These are phyloP conservation scores for Plagodis dolabraria DNA, from an alignment of 2,888 invertebrate genomes.

Conservation along the genomic window DNA sequence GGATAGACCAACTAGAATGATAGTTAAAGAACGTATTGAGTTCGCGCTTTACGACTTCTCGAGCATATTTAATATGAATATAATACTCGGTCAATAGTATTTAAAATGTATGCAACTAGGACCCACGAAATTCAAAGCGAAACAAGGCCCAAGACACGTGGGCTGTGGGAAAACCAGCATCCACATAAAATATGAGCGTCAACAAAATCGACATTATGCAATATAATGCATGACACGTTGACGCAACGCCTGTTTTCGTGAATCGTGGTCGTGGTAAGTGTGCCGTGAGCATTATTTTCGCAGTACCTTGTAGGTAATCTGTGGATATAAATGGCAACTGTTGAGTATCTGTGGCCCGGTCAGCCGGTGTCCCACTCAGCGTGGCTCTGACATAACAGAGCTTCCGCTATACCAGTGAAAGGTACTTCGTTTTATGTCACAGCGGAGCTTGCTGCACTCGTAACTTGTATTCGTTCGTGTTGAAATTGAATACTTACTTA, in stretches of 20 bases:
- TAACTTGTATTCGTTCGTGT: slow-evolving; percentile 22
- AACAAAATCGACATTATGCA: slow-evolving; percentile 66
- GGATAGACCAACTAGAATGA: too few species aligned
- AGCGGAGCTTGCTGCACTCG: slow-evolving; percentile 43
- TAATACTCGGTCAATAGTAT: too few species aligned
- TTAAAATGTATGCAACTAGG: too few species aligned
- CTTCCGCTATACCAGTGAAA: slow-evolving; percentile 76
- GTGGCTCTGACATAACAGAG: slow-evolving; percentile 72
- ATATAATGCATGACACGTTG: slow-evolving; percentile 71
- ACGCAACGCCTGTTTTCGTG: slow-evolving; percentile 80
- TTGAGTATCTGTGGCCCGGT: slow-evolving; percentile 50
- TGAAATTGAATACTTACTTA: slow-evolving; percentile 25
- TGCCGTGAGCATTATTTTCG: slow-evolving; percentile 54
- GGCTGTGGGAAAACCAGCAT: slow-evolving; percentile 42
- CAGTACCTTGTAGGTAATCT: slow-evolving; percentile 14
- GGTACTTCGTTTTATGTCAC: slow-evolving; percentile 49
- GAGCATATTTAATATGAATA: too few species aligned
- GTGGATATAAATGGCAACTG: slow-evolving; percentile 7
- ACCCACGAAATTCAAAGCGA: background rate
- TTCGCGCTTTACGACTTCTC: too few species aligned
- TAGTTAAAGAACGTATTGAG: too few species aligned
- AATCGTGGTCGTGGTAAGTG: slow-evolving; percentile 79
- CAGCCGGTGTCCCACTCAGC: slow-evolving; percentile 77
- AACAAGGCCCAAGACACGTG: slow-evolving; percentile 32
- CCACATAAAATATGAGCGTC: slow-evolving; percentile 45